Evolutionary conservation across 2,888 invertebrate species (phyloP), one percentile per base, ranked within the genome.

Genomic region (Drosophila aldrichi): DNA sequence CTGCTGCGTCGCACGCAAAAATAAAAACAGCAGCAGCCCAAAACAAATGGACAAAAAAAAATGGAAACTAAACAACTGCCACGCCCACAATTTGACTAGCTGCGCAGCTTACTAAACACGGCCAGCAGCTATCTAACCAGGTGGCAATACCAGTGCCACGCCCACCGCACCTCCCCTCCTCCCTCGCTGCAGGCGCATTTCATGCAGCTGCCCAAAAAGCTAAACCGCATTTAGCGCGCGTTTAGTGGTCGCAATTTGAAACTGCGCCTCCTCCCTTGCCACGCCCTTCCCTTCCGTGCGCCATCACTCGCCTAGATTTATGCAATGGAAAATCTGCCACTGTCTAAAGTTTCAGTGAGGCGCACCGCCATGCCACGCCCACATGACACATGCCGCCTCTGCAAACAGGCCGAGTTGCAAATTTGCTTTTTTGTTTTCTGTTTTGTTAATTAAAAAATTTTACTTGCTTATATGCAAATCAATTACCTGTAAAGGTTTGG

Each of bases 141-240:
- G 46, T 69, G 65, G 70, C 80, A 63, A 58, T 70, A 62, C 63
- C 55, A 51, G 51, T 54, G 49, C 18, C 49, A 32, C 49, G 49
- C 22, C 48, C 64, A n/a, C n/a, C 38, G 20, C 20, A n/a, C n/a
- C n/a, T n/a, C n/a, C n/a, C n/a, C n/a, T n/a, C 20, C n/a, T n/a
- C n/a, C 25, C 25, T 20, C 58, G 20, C 20, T 49, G 34, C 49
- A 8, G 57, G 85, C 88, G 75, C 88, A 85, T 81, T 85, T 85
- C 88, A 85, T 85, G 82, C 73, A 82, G 74, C 74, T 72, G 10
- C 76, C 73, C 82, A 67, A 63, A 49, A 69, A 78, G 87, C 82
- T 85, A 69, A 85, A 87, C 89, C 87, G 89, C 89, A 87, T 89
- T 87, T 87, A 87, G 88, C 85, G 82, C 84, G 79, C 82, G 76